Conservation (phyloP, 2,113 vertebrate species). For the Columba livia region DNA sequence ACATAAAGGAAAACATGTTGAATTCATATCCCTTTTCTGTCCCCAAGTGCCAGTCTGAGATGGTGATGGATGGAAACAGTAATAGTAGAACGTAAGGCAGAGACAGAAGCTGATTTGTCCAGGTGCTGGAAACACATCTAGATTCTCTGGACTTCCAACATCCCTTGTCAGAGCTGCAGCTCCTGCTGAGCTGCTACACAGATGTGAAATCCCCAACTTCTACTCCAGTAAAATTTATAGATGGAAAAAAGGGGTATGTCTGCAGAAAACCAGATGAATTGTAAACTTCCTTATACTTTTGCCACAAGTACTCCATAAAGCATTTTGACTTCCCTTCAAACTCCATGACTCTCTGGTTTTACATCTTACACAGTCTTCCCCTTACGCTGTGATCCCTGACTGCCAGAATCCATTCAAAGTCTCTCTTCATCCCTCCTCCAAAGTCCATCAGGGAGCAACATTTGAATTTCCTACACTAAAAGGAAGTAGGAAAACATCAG, state of each 20-base stretch:
- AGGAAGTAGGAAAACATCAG: neutral
- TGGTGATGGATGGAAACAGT: neutral
- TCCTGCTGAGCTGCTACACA: conserved; percentile 27
- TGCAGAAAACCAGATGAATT: conserved; percentile 18
- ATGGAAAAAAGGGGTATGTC: neutral
- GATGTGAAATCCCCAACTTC: conserved; percentile 18
- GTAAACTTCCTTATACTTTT: neutral
- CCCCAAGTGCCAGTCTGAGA: neutral
- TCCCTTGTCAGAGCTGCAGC: conserved; percentile 4
- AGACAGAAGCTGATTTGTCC: neutral
- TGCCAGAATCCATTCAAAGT: neutral
- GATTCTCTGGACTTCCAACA: neutral
- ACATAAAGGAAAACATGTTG: neutral
- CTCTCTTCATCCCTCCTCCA: neutral
- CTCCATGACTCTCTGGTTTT: neutral
- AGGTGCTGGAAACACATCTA: conserved; percentile 7
- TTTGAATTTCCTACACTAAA: neutral
- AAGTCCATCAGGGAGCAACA: neutral
- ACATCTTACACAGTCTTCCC: neutral
- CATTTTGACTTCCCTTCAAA: neutral
- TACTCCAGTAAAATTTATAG: conserved; percentile 26
- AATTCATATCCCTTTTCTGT: neutral
- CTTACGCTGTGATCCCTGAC: neutral
- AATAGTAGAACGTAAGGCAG: neutral
- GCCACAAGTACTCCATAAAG: conserved; percentile 12